Conservation (phyloP, 2,797 vertebrate species). For the Fratercula arctica region DNA sequence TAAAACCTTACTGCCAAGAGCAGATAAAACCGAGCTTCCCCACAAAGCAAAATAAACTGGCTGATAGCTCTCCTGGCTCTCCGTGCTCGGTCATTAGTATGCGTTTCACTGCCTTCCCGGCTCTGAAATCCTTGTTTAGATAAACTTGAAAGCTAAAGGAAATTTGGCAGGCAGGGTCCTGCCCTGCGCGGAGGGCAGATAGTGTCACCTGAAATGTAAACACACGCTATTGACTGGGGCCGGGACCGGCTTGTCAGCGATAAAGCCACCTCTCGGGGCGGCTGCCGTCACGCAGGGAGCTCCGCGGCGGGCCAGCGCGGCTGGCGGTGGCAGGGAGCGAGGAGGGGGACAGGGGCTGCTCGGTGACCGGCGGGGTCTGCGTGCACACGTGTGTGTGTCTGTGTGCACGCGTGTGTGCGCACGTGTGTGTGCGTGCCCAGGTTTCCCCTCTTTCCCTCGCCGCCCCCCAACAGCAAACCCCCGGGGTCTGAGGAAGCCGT, state of each 20-base stretch:
- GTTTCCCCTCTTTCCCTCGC: background rate
- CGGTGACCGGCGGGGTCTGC: background rate
- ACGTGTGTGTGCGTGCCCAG: no score
- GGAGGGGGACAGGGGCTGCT: background rate
- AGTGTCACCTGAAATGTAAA: slow-evolving; percentile 80
- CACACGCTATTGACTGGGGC: slow-evolving; percentile 72
- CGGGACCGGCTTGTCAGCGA: slow-evolving; percentile 73
- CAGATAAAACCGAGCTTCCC: background rate
- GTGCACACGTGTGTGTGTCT: no score
- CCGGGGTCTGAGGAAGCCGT: rapidly evolving
- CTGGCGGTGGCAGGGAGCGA: background rate
- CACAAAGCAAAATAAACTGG: background rate
- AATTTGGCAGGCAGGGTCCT: slow-evolving; percentile 71
- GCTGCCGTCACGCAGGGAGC: slow-evolving; percentile 49
- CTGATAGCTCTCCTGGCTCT: background rate
- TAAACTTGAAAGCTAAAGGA: slow-evolving; percentile 75
- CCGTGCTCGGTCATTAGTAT: background rate
- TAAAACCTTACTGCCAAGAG: background rate
- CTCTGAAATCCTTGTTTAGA: slow-evolving; percentile 73
- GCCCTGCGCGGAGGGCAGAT: slow-evolving; percentile 75
- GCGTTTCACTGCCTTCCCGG: background rate
- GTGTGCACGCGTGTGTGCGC: no score
- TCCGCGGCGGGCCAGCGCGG: background rate
- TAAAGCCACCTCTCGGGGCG: slow-evolving; percentile 59
- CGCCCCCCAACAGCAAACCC: rapidly evolving